Percentiles rank a stretch among this genome's conserved stretches.
Evolutionary conservation across 92 coral and sea anemone species (phyloP).

Genomic region (Plumapathes pennacea): DNA sequence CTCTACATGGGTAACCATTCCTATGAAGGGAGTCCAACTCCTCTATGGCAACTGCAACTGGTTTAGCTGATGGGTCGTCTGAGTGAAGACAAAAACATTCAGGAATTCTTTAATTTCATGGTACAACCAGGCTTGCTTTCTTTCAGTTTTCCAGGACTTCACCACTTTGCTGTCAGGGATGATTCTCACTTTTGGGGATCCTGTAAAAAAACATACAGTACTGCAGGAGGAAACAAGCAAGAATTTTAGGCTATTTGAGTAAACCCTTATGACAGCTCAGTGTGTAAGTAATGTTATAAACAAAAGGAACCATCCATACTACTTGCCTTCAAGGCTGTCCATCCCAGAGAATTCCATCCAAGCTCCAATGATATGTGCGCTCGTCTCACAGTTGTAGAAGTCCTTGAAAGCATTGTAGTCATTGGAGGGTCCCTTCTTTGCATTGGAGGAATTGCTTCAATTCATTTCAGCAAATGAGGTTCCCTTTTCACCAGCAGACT

Average conservation of each 20-base stretch:
- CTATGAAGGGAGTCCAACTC: constrained; percentile 5
- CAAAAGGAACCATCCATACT: too few relatives aligned
- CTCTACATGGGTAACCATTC: constrained; percentile 30
- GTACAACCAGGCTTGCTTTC: not conserved
- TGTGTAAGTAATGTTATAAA: too few relatives aligned
- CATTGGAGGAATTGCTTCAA: constrained; percentile 7
- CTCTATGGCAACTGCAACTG: not conserved
- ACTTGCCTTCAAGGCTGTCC: constrained; percentile 16
- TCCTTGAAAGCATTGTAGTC: constrained; percentile 37
- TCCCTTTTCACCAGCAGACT: constrained; percentile 21
- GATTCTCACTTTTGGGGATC: not conserved
- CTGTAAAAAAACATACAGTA: constrained; percentile 1
- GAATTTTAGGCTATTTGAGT: too few relatives aligned
- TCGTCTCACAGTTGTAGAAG: constrained; percentile 23
- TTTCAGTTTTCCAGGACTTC: constrained; percentile 1
- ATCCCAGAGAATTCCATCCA: constrained; percentile 45
- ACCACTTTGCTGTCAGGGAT: not conserved
- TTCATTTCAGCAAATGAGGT: constrained; percentile 32
- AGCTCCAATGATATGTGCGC: constrained; percentile 21
- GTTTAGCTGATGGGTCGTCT: not conserved
- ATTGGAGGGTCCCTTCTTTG: constrained; percentile 8
- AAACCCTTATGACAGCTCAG: too few relatives aligned
- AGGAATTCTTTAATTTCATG: constrained; percentile 1
- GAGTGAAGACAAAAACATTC: not conserved
- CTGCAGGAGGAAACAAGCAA: too few relatives aligned